These are phyloP conservation scores for Mimas tiliae DNA, from an alignment of 2,888 invertebrate species.

Conservation along the genomic window DNA sequence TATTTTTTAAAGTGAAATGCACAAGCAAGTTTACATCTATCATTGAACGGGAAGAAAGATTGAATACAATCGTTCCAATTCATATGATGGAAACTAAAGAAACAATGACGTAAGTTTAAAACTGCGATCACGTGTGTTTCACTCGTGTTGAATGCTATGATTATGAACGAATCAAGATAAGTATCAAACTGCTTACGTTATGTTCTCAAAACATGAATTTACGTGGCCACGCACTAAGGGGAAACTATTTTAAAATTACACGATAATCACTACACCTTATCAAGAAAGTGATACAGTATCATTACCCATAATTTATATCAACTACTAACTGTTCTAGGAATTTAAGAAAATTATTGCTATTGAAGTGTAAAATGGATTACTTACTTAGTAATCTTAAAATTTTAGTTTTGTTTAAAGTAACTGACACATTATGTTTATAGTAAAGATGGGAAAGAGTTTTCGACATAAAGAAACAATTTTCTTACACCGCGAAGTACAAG, in stretches of 20 bases:
- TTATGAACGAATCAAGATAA: constrained; percentile 27
- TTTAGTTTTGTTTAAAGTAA: too few species aligned
- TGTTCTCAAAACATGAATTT: constrained; percentile 8
- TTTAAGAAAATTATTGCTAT: neutral
- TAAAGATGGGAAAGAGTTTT: neutral
- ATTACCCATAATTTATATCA: constrained; percentile 1
- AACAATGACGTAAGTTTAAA: constrained; percentile 27
- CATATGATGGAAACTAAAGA: constrained; percentile 20
- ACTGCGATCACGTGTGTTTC: constrained; percentile 25
- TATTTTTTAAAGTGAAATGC: constrained; percentile 37
- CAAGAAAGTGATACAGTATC: constrained; percentile 4
- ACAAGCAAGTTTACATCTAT: constrained; percentile 28
- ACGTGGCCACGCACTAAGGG: neutral
- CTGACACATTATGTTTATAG: neutral
- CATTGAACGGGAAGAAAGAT: neutral
- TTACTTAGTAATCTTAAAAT: too few species aligned
- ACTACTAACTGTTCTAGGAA: too few species aligned
- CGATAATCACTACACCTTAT: neutral
- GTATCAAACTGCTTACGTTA: constrained; percentile 15
- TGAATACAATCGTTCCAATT: constrained; percentile 5
- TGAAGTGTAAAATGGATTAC: too few species aligned
- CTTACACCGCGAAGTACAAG: neutral
- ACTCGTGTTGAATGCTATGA: constrained; percentile 25
- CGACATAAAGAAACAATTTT: constrained; percentile 1
- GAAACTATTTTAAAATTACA: neutral